Conservation (phyloP, 1,140 invertebrate genomes). For the Lepidurus couesii region DNA sequence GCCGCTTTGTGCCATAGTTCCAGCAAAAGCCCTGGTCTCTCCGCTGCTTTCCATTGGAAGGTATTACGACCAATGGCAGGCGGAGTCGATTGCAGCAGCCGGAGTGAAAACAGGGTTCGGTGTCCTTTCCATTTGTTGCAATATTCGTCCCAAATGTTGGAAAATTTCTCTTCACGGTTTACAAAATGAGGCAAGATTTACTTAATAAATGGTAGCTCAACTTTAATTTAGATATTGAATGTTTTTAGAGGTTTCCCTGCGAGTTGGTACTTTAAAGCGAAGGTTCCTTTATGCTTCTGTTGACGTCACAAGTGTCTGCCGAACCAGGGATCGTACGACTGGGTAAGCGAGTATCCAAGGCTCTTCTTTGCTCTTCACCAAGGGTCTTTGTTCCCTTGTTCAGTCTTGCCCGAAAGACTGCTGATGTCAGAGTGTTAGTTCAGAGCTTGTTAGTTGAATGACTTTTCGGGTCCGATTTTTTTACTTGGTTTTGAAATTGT, state of each 20-base stretch:
- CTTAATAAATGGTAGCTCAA: too few relatives aligned
- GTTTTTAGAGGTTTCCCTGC: too few relatives aligned
- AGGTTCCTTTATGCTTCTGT: background rate
- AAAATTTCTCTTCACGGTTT: background rate
- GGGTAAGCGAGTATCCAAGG: background rate
- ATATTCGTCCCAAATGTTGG: background rate
- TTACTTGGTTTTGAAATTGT: too few relatives aligned
- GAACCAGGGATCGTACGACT: background rate
- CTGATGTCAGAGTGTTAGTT: background rate
- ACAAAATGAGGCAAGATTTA: too few relatives aligned
- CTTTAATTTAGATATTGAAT: too few relatives aligned
- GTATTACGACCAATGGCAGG: background rate
- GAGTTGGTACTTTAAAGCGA: background rate
- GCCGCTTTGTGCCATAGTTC: background rate
- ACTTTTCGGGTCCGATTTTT: background rate
- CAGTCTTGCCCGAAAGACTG: conserved; percentile 1
- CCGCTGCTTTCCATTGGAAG: background rate
- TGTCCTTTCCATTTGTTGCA: background rate
- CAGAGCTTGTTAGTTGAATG: background rate
- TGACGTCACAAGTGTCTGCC: background rate
- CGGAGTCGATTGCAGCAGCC: conserved; percentile 11
- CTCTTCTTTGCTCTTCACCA: conserved; percentile 5
- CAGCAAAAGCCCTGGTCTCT: background rate
- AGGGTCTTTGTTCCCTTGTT: conserved; percentile 10
- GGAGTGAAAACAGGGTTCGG: background rate